Percentiles rank a stretch among this genome's conserved stretches.
phyloP scores from a whole-genome alignment of 2,113 vertebrate species.

The Glaucomys volans region DNA sequence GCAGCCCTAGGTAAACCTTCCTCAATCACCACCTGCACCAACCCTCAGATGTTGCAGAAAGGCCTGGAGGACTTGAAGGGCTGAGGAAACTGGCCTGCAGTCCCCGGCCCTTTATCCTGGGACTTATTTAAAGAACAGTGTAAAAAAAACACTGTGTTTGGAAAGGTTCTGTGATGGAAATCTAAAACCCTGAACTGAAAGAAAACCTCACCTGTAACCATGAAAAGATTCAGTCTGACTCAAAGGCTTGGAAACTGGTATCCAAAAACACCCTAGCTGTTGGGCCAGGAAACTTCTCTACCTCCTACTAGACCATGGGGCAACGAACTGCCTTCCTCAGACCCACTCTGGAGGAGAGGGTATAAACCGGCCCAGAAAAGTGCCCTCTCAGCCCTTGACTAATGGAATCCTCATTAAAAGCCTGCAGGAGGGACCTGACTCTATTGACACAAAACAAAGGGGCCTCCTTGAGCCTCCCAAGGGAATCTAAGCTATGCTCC shows the following conservation, averaged over 20 bases:
- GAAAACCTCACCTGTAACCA: constrained; percentile 65
- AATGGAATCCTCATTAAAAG: constrained; percentile 19
- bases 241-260: constrained; percentile 70
- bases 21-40: background rate
- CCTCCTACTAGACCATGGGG: constrained; percentile 8
- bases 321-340: background rate
- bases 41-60: background rate
- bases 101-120: background rate
- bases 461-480: constrained; percentile 8
- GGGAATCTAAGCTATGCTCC: background rate
- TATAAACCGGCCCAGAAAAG: background rate
- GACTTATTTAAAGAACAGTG: background rate
- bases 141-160: background rate
- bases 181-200: constrained; percentile 69
- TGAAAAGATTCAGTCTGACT: constrained; percentile 73
- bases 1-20: background rate
- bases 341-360: background rate
- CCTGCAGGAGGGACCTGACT: background rate
- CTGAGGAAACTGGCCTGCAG: background rate
- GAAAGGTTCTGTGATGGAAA: constrained; percentile 72
- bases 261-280: constrained; percentile 52
- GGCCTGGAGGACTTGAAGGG: background rate
- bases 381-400: background rate
- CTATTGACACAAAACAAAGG: background rate
- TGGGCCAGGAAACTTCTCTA: constrained; percentile 44